Evolutionary conservation across 92 coral and sea anemone genomes (phyloP).

Genomic region (Parazoanthus darwini): DNA sequence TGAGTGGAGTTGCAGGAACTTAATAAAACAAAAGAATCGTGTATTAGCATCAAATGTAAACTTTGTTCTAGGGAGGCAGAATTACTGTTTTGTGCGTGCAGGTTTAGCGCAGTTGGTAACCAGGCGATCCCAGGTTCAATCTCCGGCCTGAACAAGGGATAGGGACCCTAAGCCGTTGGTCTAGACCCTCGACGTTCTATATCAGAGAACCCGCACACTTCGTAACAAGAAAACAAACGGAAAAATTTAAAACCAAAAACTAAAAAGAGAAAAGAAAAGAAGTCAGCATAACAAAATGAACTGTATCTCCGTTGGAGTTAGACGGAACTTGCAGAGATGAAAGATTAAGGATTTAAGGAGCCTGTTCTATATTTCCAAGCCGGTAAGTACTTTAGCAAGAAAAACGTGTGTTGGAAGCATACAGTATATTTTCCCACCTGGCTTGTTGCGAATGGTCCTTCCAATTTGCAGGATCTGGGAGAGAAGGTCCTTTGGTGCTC

Average conservation of each 20-base stretch:
- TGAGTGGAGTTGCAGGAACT: slow-evolving; percentile 35
- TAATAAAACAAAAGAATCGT: neutral
- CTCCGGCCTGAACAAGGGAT: too few relatives aligned
- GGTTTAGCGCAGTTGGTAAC: too few relatives aligned
- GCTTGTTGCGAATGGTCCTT: slow-evolving; percentile 14
- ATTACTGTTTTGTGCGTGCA: neutral
- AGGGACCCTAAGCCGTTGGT: too few relatives aligned
- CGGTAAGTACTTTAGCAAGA: neutral
- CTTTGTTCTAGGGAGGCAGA: neutral
- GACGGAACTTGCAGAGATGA: neutral
- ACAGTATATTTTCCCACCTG: neutral
- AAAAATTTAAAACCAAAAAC: neutral
- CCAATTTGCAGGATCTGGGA: slow-evolving; percentile 2
- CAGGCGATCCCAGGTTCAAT: too few relatives aligned
- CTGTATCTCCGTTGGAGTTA: neutral
- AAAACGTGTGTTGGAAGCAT: neutral
- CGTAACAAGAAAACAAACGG: neutral
- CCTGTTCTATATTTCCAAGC: neutral
- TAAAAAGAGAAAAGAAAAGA: too few relatives aligned
- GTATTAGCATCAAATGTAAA: neutral
- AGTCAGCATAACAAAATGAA: neutral
- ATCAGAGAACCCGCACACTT: too few relatives aligned
- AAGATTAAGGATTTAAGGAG: too few relatives aligned
- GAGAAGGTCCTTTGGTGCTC: neutral
- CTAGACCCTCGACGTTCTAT: too few relatives aligned